phyloP scores from a whole-genome alignment of 2,113 vertebrate genomes.

The Mobula birostris region DNA sequence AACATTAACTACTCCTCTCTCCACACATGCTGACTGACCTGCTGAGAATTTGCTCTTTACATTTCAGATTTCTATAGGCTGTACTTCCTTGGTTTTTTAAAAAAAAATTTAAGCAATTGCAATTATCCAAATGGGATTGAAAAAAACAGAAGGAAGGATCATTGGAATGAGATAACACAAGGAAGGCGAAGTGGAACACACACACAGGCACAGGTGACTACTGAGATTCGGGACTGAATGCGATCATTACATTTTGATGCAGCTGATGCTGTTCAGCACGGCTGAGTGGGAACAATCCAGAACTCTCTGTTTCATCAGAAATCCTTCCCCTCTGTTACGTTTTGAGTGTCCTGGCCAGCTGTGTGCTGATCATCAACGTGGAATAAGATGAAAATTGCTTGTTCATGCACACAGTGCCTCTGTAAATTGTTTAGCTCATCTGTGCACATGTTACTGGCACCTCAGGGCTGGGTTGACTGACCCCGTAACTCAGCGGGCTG shows the following conservation, averaged over 20 bases:
- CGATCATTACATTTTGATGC: neutral
- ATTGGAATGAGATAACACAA: neutral
- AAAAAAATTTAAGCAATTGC: too few species aligned
- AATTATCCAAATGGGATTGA: too few species aligned
- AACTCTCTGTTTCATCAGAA: neutral
- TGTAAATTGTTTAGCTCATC: neutral
- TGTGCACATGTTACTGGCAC: neutral
- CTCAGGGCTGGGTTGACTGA: neutral
- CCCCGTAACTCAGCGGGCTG: neutral
- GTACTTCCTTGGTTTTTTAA: too few species aligned
- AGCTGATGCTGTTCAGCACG: neutral
- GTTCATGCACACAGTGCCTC: neutral
- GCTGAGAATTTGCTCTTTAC: too few species aligned
- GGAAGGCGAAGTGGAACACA: neutral
- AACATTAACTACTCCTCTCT: too few species aligned
- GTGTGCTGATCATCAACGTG: neutral
- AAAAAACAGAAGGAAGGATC: too few species aligned
- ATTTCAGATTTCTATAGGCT: too few species aligned
- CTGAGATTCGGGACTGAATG: neutral
- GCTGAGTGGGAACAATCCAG: neutral
- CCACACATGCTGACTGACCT: too few species aligned
- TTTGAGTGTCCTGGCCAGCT: neutral
- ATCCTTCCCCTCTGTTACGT: neutral
- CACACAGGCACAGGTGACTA: neutral
- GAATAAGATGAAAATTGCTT: neutral